Evolutionary conservation across 2,113 vertebrate genomes (phyloP).

Genomic region (Lepus europaeus): DNA sequence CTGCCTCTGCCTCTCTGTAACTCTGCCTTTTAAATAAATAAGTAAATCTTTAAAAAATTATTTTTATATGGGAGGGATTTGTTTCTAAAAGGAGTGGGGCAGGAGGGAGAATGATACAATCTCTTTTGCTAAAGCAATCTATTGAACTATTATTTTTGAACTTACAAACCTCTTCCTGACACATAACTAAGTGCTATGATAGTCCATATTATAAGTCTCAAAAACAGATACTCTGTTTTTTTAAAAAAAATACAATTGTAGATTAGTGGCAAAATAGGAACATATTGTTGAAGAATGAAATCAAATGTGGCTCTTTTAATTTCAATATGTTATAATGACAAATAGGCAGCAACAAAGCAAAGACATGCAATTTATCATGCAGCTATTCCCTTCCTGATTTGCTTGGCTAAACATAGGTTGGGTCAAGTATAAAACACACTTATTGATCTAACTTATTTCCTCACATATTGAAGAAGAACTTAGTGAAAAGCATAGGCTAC

Average conservation of each 20-base stretch:
- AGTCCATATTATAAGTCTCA: too few relatives aligned
- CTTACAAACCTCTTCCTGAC: conserved; percentile 19
- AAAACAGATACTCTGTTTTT: too few relatives aligned
- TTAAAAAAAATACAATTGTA: conserved; percentile 7
- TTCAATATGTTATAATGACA: conserved; percentile 63
- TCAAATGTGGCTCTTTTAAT: conserved; percentile 62
- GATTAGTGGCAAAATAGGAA: conserved; percentile 43
- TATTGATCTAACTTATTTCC: conserved; percentile 53
- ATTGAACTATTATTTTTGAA: neutral
- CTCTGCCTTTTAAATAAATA: too few relatives aligned
- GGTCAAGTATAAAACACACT: conserved; percentile 24
- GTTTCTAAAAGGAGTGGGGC: neutral
- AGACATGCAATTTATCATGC: conserved; percentile 56
- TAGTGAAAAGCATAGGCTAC: neutral
- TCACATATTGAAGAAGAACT: conserved; percentile 49
- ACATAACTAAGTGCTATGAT: too few relatives aligned
- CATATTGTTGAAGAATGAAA: conserved; percentile 44
- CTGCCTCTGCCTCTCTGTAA: too few relatives aligned
- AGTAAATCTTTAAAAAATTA: neutral
- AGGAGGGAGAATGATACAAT: neutral
- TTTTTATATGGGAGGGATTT: neutral
- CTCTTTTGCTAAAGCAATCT: neutral
- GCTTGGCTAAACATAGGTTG: conserved; percentile 4
- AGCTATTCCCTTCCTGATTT: conserved; percentile 27
- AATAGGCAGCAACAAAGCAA: conserved; percentile 65